Base-by-base conservation (phyloP, 2,888 invertebrate genomes). In the Brachypterus glaber region DNA sequence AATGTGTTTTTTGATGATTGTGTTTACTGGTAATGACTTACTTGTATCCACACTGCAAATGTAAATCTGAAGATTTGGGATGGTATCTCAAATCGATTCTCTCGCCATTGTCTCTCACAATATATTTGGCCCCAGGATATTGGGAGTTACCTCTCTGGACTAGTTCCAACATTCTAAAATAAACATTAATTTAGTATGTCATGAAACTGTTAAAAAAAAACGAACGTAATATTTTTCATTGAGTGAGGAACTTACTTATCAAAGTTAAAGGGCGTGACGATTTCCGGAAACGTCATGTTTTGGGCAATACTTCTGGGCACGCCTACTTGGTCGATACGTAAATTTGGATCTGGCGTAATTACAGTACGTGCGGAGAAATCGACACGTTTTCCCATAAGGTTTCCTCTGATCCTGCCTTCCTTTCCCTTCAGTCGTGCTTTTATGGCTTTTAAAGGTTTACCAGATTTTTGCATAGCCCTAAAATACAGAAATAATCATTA, bases 341-440 rank as follows among this genome's bases (percentile, higher is more conserved):
- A 69, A 68, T 92, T 93, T 0, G 93, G 93, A 73, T 93, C 92
- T 0, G 92, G 95, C 13, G 95, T 97, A 60, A 92, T 93, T 57
- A 99, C 98, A 56, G 98, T 98, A 65, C 98, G 84, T 3, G 96
- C 98, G 0, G 97, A 97, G 64, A 98, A 99, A 62, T 99, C 98
- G 0, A 99, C 98, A 72, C 98, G 92, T 65, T 98, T 98, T 37
- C 98, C 98, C 98, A 99, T 99, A 54, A 99, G 77, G 66, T 99
- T 99, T 54, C 98, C 98, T 67, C 98, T 76, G 57, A 99, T 97
- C 57, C 98, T 77, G 0, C 98, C 98, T 78, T 99, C 98, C 63
- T 99, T 99, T 13, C 97, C 96, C 68, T 97, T 97, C 33, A 90
- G 64, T 31, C 98, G 78, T 3, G 96, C 90, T 64, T 98, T 98